A percentile compares a stretch with the other conserved stretches of the same genome.
phyloP scores from a whole-genome alignment of 1,140 invertebrate genomes.

The Neotoxoptera formosana region DNA sequence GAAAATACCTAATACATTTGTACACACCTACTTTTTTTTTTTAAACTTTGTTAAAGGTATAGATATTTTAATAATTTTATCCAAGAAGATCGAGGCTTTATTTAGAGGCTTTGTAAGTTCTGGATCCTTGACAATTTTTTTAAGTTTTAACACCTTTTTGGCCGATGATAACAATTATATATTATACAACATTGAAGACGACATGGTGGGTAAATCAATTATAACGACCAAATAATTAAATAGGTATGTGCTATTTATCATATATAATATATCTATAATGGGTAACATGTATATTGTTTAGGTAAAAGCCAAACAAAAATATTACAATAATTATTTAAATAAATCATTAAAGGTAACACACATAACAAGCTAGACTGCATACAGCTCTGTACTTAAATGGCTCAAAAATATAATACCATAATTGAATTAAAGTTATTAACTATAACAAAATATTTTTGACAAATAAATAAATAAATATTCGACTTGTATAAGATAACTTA shows the following conservation, averaged over 20 bases:
- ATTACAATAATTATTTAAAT: conserved; percentile 18
- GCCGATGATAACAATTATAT: background rate
- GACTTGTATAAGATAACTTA: background rate
- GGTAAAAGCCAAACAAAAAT: conserved; percentile 11
- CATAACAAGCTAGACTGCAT: background rate
- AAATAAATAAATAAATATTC: background rate
- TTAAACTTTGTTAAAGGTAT: background rate
- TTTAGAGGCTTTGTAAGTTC: background rate
- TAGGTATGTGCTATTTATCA: background rate
- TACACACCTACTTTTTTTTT: too few species aligned
- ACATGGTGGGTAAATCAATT: background rate
- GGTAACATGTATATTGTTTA: background rate
- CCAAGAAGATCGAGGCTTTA: background rate
- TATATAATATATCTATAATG: conserved; percentile 1
- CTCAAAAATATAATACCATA: background rate
- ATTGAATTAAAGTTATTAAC: background rate
- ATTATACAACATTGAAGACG: background rate
- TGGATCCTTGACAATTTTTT: background rate
- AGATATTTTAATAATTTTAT: background rate
- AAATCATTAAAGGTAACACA: background rate
- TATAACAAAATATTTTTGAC: background rate
- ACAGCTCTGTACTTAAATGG: background rate
- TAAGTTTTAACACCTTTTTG: background rate
- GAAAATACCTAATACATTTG: background rate
- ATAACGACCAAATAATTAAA: background rate